These are phyloP conservation scores for Gallinago media DNA, from an alignment of 2,113 vertebrate species.

Conservation along the genomic window DNA sequence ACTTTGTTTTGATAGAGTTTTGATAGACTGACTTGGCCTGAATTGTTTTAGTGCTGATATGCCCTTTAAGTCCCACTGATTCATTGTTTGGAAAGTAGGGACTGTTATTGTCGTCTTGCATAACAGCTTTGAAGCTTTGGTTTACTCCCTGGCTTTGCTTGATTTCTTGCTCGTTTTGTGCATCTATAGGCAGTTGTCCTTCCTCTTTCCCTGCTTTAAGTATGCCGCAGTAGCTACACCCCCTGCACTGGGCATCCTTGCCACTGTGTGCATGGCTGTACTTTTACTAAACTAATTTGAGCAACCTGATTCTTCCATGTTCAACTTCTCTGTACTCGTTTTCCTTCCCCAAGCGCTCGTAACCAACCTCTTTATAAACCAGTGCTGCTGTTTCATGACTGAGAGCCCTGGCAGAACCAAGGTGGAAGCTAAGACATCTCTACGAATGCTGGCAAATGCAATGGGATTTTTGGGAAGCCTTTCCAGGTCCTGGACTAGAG, in stretches of 20 bases:
- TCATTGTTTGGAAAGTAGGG: conserved; percentile 24
- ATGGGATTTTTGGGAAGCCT: background rate
- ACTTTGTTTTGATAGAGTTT: background rate
- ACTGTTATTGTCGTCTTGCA: conserved; percentile 3
- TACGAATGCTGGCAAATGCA: background rate
- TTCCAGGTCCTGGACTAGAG: background rate
- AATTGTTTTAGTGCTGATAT: background rate
- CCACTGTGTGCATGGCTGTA: background rate
- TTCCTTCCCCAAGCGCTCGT: background rate
- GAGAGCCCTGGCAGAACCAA: background rate
- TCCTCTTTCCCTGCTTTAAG: background rate
- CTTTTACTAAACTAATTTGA: background rate
- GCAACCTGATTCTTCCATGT: background rate
- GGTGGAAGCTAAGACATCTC: background rate
- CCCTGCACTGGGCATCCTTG: background rate
- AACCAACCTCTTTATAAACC: background rate
- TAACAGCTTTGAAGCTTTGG: conserved; percentile 4
- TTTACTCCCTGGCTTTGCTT: background rate
- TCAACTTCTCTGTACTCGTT: fast-evolving
- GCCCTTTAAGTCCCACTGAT: conserved; percentile 19
- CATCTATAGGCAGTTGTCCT: background rate
- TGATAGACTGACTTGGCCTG: background rate
- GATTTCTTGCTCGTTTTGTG: background rate
- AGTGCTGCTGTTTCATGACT: background rate
- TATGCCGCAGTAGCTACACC: background rate